A percentile compares a stretch with the other conserved stretches of the same genome.
phyloP scores from a whole-genome alignment of 2,797 vertebrate species.

The Pantherophis alleghaniensis region DNA sequence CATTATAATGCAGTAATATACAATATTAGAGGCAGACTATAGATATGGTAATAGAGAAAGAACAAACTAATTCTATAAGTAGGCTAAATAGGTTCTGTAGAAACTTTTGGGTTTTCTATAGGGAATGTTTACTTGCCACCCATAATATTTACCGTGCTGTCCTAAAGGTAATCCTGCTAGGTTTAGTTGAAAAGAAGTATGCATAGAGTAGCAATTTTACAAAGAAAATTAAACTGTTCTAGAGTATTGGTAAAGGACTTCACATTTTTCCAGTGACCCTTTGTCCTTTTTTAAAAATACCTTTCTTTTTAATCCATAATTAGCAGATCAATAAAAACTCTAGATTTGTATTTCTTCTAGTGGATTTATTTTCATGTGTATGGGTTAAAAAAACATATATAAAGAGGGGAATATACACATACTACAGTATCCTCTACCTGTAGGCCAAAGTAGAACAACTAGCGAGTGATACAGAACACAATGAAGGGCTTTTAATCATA shows the following conservation, averaged over 20 bases:
- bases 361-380: neutral
- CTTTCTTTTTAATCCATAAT: neutral
- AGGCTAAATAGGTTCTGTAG: neutral
- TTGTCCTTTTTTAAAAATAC: neutral
- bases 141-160: neutral
- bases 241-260: neutral
- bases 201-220: neutral
- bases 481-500: neutral
- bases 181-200: neutral
- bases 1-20: neutral
- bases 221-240: neutral
- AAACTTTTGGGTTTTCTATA: neutral
- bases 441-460: neutral
- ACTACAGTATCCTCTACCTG: neutral
- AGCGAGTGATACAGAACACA: neutral
- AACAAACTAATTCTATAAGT: neutral
- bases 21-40: constrained; percentile 1
- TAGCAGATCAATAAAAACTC: neutral
- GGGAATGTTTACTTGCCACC: neutral
- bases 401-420: neutral
- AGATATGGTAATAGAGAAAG: neutral
- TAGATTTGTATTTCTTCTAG: neutral
- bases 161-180: neutral
- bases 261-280: neutral
- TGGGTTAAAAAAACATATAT: neutral